phyloP scores from a whole-genome alignment of 1,140 invertebrate genomes.

The Bursaphelenchus mucronatus region DNA sequence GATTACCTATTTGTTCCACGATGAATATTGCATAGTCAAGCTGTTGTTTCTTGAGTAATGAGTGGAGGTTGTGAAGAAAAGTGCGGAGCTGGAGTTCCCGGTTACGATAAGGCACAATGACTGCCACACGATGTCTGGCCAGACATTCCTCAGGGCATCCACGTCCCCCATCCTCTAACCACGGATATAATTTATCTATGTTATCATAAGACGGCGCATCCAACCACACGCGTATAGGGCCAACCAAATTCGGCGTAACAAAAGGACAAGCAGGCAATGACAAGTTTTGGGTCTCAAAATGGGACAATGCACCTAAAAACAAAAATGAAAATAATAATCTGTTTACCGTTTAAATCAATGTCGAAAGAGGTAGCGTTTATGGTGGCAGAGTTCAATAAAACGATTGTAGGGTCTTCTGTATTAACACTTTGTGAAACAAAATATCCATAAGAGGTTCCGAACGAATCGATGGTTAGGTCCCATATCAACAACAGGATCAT shows the following conservation, averaged over 20 bases:
- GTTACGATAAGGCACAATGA: constrained; percentile 35
- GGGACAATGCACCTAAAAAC: no score
- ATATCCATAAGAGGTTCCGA: no score
- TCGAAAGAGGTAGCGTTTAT: no score
- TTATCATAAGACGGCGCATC: constrained; percentile 42
- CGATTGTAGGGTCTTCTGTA: no score
- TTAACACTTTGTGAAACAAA: no score
- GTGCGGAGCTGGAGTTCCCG: constrained; percentile 50
- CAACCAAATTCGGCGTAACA: constrained; percentile 41
- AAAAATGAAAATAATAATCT: no score
- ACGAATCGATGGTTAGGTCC: no score
- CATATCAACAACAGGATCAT: no score
- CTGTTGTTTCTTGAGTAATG: constrained; percentile 61
- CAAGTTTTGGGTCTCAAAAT: no score
- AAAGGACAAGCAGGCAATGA: constrained; percentile 20
- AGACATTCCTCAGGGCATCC: constrained; percentile 44
- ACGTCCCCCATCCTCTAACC: constrained; percentile 54
- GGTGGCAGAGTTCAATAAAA: no score
- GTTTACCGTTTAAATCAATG: no score
- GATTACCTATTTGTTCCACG: constrained; percentile 72
- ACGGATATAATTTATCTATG: constrained; percentile 48
- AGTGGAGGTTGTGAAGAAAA: constrained; percentile 59
- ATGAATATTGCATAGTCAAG: constrained; percentile 86
- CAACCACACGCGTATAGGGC: constrained; percentile 54
- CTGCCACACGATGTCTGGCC: constrained; percentile 45